Evolutionary conservation across 2,797 vertebrate genomes (phyloP).

Genomic region (Lepidocolaptes lacrymiger): DNA sequence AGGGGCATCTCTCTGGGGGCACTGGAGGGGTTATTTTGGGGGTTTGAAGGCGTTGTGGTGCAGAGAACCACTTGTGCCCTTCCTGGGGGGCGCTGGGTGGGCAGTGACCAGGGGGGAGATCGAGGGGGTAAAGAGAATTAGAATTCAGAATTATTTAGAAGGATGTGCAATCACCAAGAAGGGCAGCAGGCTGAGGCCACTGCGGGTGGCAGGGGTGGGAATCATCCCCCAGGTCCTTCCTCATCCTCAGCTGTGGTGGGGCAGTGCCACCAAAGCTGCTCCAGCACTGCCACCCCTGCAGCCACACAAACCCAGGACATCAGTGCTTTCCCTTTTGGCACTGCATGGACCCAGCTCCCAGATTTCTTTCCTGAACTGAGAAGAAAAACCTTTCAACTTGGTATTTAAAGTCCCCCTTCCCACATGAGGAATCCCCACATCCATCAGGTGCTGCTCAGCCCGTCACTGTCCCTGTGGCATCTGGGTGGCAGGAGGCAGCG

Average conservation of each 20-base stretch:
- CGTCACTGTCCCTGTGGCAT: fast-evolving
- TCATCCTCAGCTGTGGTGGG: background rate
- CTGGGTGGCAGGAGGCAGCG: background rate
- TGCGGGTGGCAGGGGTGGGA: background rate
- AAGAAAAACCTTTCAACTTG: background rate
- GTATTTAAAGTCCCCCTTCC: fast-evolving
- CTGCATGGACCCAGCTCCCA: fast-evolving
- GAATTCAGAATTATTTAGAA: background rate
- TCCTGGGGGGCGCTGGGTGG: fast-evolving
- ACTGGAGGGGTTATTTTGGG: background rate
- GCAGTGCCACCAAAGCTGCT: background rate
- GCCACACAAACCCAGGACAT: background rate
- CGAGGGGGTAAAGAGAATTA: background rate
- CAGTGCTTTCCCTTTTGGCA: background rate
- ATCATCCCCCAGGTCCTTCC: background rate
- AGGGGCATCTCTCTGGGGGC: fast-evolving
- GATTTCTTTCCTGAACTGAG: background rate
- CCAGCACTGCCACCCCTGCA: background rate
- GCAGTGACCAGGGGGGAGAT: background rate
- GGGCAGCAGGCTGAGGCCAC: background rate
- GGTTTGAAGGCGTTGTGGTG: fast-evolving
- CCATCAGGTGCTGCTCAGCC: background rate
- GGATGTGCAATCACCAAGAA: background rate
- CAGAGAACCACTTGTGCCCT: background rate
- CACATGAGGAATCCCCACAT: fast-evolving